Conservation (phyloP, 2,113 vertebrate genomes). For the Chaetorhynchus papuensis region DNA sequence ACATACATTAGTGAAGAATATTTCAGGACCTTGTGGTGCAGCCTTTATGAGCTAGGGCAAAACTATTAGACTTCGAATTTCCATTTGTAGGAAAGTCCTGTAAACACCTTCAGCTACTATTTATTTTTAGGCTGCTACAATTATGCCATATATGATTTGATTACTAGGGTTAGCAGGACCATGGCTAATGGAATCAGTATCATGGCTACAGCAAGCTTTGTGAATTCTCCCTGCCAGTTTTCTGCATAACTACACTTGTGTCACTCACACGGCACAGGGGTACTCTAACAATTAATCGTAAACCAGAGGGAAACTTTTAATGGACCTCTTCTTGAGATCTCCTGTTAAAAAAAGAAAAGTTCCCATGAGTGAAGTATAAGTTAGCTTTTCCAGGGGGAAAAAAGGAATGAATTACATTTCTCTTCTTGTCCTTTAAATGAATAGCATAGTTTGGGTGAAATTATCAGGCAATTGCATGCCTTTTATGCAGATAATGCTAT, state of each 20-base stretch:
- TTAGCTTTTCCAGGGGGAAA: conserved; percentile 69
- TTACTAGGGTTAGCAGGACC: conserved; percentile 69
- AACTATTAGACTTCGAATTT: background rate
- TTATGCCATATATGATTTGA: conserved; percentile 65
- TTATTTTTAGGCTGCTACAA: conserved; percentile 48
- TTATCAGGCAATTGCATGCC: conserved; percentile 91
- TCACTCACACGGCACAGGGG: conserved; percentile 60
- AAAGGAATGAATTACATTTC: conserved; percentile 83
- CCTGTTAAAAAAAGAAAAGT: conserved; percentile 75
- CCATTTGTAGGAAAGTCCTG: background rate
- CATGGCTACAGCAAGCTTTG: conserved; percentile 63
- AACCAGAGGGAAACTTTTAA: conserved; percentile 67
- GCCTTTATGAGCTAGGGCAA: background rate
- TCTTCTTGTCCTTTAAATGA: conserved; percentile 90
- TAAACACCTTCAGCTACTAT: background rate
- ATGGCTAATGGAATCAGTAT: conserved; percentile 74
- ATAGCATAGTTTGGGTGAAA: conserved; percentile 91
- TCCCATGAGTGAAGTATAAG: conserved; percentile 75
- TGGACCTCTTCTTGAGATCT: conserved; percentile 73
- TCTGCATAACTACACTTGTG: conserved; percentile 71
- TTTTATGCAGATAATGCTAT: conserved; percentile 99
- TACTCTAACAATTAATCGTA: conserved; percentile 73
- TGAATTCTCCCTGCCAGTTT: conserved; percentile 64
- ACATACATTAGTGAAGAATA: background rate
- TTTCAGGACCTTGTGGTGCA: background rate